Percentiles rank a stretch among this genome's conserved stretches.
phyloP scores from a whole-genome alignment of 2,797 vertebrate species.

The Ibycter americanus region DNA sequence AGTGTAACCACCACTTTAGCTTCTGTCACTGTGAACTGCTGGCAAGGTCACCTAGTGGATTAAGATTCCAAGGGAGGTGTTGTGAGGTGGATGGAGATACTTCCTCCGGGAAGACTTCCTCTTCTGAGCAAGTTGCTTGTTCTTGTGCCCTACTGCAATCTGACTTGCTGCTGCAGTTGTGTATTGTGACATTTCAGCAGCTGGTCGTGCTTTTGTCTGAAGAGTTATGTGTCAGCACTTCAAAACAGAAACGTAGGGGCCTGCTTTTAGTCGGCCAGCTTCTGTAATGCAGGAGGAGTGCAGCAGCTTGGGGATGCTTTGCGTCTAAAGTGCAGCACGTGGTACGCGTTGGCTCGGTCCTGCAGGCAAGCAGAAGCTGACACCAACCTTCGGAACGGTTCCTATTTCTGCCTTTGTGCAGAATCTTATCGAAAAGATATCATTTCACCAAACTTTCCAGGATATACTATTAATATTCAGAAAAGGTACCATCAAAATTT shows the following conservation, averaged over 20 bases:
- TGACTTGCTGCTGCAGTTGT: neutral
- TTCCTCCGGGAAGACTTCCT: neutral
- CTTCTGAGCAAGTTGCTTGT: neutral
- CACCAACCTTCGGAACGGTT: neutral
- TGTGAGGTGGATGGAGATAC: neutral
- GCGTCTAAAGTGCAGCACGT: neutral
- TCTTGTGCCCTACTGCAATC: neutral
- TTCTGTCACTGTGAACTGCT: constrained; percentile 28
- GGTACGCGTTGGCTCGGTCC: neutral
- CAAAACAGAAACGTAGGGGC: neutral
- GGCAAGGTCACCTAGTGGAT: neutral
- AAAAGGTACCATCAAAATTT: neutral
- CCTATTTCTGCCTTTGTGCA: neutral
- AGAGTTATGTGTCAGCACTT: neutral
- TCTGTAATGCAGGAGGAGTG: neutral
- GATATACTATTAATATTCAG: neutral
- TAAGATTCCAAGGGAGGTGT: neutral
- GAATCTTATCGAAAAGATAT: neutral
- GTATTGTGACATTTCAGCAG: neutral
- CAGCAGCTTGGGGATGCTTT: neutral
- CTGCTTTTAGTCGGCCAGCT: neutral
- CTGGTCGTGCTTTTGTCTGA: neutral
- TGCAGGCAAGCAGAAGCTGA: neutral
- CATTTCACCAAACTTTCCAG: neutral
- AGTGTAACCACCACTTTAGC: neutral